Evolutionary conservation across 2,888 invertebrate genomes (phyloP), one percentile per base, ranked within the genome.

Genomic region (Sipha maydis): DNA sequence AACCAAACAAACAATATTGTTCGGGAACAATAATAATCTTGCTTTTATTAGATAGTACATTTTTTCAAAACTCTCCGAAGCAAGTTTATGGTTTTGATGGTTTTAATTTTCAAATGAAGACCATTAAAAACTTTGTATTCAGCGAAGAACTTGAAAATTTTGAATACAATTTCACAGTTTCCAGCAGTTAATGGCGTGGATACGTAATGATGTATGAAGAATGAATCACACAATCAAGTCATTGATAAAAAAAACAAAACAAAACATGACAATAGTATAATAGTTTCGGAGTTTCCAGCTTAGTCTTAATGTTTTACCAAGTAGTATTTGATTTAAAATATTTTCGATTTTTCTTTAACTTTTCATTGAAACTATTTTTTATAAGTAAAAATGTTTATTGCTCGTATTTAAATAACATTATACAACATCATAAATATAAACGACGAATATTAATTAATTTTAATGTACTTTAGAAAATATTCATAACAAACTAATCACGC

Each of bases 1-100:
- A 83, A 83, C 83, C 19, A 56, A 75, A 82, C 31, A 21, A 31
- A 69, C 69, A 48, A 8, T 71, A 83, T 83, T 75, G 25, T 38
- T 73, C 14, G 9, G 34, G 19, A n/a, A 73, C 54, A 56, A 11
- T 83, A n/a, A 73, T 34, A 56, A 11, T 83, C 56, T 83, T 56
- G 19, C 83, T 83, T 56, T 56, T 75, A 75, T 56, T 84, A 75
- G 21, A 28, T 28, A 28, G 21, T 56, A 75, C 75, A 75, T 75
- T 84, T 75, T 54, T 34, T 8, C 48, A 21, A 61, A 69, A 25
- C 69, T 25, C 11, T 38, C n/a, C 56, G 34, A 83, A 84, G 75
- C n/a, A n/a, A 75, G n/a, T 75, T 84, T 75, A 61, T 9, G 75
- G 28, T 75, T 75, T 75, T 38, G 21, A 54, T 48, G 14, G 25